phyloP scores from a whole-genome alignment of 2,888 invertebrate genomes.

The Nephrotoma flavescens region DNA sequence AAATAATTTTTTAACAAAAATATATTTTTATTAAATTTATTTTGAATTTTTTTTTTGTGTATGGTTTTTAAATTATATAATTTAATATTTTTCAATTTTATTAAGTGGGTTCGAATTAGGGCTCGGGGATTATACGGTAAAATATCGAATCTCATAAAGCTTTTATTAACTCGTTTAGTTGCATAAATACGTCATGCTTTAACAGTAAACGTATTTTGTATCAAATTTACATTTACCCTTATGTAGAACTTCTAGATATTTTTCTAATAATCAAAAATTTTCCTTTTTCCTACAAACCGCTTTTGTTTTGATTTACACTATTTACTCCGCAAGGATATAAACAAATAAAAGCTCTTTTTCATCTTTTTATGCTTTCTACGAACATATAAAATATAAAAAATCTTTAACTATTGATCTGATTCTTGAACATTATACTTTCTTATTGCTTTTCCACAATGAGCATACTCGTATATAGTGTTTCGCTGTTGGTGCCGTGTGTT shows the following conservation, averaged over 20 bases:
- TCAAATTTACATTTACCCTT: neutral
- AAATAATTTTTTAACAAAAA: neutral
- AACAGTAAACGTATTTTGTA: neutral
- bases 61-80: neutral
- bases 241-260: too few relatives aligned
- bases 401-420: neutral
- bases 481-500: neutral
- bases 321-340: neutral
- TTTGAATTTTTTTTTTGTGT: neutral
- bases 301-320: neutral
- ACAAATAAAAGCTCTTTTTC: neutral
- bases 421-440: neutral
- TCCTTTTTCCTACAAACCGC: neutral
- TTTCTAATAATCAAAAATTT: neutral
- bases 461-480: neutral
- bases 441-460: neutral
- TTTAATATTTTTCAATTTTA: neutral
- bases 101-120: neutral
- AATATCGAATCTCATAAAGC: neutral
- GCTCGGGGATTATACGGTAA: neutral
- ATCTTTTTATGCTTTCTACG: neutral
- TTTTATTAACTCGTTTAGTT: neutral
- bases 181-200: neutral
- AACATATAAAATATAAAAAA: neutral
- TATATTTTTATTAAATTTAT: neutral